These are phyloP conservation scores for Helogale parvula DNA, from an alignment of 2,113 vertebrate species.

Conservation along the genomic window DNA sequence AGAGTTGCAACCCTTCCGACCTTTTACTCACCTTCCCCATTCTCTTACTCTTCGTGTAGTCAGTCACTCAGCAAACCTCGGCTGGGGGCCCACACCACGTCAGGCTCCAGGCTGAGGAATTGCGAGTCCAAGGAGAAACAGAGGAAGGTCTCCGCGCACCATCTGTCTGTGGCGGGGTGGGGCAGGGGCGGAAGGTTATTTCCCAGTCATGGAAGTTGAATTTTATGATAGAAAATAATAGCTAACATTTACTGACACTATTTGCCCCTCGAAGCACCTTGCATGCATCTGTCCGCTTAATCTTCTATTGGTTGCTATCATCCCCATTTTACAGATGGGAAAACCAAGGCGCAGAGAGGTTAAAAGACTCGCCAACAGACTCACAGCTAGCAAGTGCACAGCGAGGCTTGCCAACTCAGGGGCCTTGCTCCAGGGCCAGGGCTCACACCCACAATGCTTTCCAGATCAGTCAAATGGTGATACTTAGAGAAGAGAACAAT, in stretches of 20 bases:
- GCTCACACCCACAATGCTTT: neutral
- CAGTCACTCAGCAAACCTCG: neutral
- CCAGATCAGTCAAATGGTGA: neutral
- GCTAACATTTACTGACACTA: too few relatives aligned
- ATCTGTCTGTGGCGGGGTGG: neutral
- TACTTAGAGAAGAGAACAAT: neutral
- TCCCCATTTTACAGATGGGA: neutral
- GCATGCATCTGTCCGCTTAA: neutral
- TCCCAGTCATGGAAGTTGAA: neutral
- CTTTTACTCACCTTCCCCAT: neutral
- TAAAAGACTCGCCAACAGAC: neutral
- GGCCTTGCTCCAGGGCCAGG: neutral
- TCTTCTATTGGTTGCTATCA: neutral
- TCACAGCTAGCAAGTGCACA: neutral
- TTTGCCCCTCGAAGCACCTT: neutral
- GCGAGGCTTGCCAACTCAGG: neutral
- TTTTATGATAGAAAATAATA: neutral
- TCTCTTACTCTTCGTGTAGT: neutral
- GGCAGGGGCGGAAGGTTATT: fast-evolving
- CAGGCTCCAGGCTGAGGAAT: neutral
- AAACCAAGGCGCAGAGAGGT: neutral
- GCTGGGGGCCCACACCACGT: neutral
- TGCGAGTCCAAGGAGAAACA: neutral
- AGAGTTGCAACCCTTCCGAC: neutral
- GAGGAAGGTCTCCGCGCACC: too few relatives aligned